Evolutionary conservation across 2,888 invertebrate species (phyloP).

Genomic region (Clostera curtula): DNA sequence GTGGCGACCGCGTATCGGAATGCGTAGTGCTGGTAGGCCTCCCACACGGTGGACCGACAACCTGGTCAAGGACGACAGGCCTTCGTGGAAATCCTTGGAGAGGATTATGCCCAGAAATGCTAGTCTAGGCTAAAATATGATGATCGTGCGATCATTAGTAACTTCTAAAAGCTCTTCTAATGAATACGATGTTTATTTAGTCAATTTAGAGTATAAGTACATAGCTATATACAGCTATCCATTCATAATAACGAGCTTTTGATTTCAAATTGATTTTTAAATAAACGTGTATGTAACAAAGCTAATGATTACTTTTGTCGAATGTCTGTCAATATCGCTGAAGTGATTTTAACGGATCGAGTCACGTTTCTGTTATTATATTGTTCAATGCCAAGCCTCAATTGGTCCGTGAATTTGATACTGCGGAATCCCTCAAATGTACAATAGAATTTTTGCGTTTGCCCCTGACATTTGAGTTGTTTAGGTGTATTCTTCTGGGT

Average conservation of each 20-base stretch:
- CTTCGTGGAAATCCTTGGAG: too few relatives aligned
- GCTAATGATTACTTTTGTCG: slow-evolving; percentile 2
- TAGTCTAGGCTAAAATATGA: too few relatives aligned
- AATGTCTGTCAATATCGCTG: slow-evolving; percentile 13
- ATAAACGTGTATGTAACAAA: not conserved
- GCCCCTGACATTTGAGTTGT: slow-evolving; percentile 47
- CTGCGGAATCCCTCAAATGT: slow-evolving; percentile 27
- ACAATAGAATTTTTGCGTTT: slow-evolving; percentile 30
- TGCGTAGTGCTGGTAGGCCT: too few relatives aligned
- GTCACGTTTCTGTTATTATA: slow-evolving; percentile 38
- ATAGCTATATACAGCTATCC: not conserved
- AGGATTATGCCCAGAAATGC: too few relatives aligned
- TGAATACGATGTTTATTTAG: too few relatives aligned
- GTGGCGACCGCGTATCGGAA: too few relatives aligned
- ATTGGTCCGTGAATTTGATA: slow-evolving; percentile 24
- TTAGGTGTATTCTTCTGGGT: slow-evolving; percentile 31
- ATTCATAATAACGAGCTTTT: not conserved
- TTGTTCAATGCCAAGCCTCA: slow-evolving; percentile 36
- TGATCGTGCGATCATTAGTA: too few relatives aligned
- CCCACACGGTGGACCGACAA: too few relatives aligned
- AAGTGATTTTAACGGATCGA: slow-evolving; percentile 18
- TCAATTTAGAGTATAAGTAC: too few relatives aligned
- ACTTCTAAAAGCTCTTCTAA: too few relatives aligned
- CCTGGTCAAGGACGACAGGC: too few relatives aligned
- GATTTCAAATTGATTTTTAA: not conserved